These are phyloP conservation scores for Lithobates pipiens DNA, from an alignment of 2,797 vertebrate species.

Conservation along the genomic window DNA sequence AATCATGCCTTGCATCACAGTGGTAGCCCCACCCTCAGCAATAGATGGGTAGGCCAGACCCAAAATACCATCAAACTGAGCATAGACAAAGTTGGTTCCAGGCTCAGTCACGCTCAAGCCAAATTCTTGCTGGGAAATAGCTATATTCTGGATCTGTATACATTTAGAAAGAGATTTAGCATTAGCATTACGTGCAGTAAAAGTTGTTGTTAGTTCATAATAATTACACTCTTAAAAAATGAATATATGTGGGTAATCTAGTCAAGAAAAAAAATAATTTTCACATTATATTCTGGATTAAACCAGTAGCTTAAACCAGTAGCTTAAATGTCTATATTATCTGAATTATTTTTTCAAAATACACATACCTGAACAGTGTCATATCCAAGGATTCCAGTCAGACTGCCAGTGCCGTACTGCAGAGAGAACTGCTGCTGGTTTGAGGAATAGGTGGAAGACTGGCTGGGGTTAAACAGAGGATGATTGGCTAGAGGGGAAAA, in stretches of 20 bases:
- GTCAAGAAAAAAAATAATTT: too few relatives aligned
- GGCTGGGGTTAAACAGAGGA: constrained; percentile 57
- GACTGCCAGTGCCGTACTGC: constrained; percentile 49
- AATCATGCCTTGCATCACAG: constrained; percentile 47
- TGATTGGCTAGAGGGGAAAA: constrained; percentile 59
- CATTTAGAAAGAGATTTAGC: background rate
- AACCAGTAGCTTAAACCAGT: too few relatives aligned
- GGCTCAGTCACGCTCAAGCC: constrained; percentile 64
- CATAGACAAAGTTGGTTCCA: constrained; percentile 57
- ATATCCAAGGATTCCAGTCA: constrained; percentile 61
- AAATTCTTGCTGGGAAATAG: constrained; percentile 58
- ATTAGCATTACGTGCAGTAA: background rate
- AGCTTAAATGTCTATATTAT: too few relatives aligned
- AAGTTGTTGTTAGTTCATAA: background rate
- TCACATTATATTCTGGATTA: too few relatives aligned
- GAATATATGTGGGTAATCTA: too few relatives aligned
- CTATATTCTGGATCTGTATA: constrained; percentile 57
- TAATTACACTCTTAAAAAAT: background rate
- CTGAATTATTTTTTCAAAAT: background rate
- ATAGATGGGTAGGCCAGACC: constrained; percentile 59
- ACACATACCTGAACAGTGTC: constrained; percentile 61
- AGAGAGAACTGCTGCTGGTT: constrained; percentile 54
- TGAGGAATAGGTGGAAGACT: constrained; percentile 63
- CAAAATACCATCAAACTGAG: constrained; percentile 59
- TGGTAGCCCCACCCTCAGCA: constrained; percentile 49